These are phyloP conservation scores for Melanotaenia parkinsoni DNA, from an alignment of 2,797 vertebrate species.

Conservation along the genomic window DNA sequence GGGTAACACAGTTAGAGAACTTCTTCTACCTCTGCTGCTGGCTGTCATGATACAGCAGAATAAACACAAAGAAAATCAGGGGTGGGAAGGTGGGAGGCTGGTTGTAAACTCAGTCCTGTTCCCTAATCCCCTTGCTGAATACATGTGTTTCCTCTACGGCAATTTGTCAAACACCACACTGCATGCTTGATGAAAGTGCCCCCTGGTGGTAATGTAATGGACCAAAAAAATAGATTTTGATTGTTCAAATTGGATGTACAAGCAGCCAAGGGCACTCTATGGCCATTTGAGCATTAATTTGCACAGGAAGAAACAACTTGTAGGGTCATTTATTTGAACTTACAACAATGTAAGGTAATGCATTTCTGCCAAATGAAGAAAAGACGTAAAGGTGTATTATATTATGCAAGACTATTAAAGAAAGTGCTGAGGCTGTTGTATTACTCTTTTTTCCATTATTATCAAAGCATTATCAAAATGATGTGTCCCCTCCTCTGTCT, in stretches of 20 bases:
- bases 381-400: slow-evolving; percentile 1
- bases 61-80: slow-evolving; percentile 50
- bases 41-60: slow-evolving; percentile 58
- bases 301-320: slow-evolving; percentile 46
- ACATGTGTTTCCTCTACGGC: slow-evolving; percentile 71
- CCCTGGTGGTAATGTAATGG: slow-evolving; percentile 85
- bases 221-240: slow-evolving; percentile 80
- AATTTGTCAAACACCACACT: slow-evolving; percentile 80
- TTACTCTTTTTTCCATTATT: slow-evolving; percentile 7
- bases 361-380: slow-evolving; percentile 16
- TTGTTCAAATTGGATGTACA: slow-evolving; percentile 78
- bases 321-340: slow-evolving; percentile 45
- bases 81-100: slow-evolving; percentile 58
- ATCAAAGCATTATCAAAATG: slow-evolving; percentile 12
- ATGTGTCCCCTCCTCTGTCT: neutral
- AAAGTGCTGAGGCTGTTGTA: slow-evolving; percentile 5
- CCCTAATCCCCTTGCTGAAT: slow-evolving; percentile 68
- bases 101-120: slow-evolving; percentile 57
- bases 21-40: slow-evolving; percentile 40
- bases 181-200: slow-evolving; percentile 81
- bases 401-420: slow-evolving; percentile 12
- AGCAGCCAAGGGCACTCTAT: slow-evolving; percentile 70
- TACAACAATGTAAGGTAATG: slow-evolving; percentile 28
- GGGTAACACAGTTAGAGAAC: slow-evolving; percentile 10
- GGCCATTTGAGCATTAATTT: slow-evolving; percentile 71